Evolutionary conservation across 2,797 vertebrate species (phyloP).

Genomic region (Aulostomus chinensis): DNA sequence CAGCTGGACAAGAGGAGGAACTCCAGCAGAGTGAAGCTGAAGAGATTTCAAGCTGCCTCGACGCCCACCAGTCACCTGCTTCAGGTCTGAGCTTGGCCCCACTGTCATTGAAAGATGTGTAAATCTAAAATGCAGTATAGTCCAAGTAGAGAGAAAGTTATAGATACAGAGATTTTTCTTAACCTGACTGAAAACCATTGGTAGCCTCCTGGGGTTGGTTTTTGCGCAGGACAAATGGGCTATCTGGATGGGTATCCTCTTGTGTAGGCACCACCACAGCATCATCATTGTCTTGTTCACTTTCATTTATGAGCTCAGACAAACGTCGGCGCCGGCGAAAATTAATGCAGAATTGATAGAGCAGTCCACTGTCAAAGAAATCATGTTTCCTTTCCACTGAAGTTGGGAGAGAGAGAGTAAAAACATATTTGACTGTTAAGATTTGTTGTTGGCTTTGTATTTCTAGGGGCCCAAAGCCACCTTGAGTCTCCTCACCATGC

Average conservation of each 20-base stretch:
- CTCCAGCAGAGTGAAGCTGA: slow-evolving; percentile 39
- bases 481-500: slow-evolving; percentile 79
- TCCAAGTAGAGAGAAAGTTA: background rate
- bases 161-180: slow-evolving; percentile 4
- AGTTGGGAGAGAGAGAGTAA: background rate
- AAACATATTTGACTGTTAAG: too few species aligned
- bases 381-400: slow-evolving; percentile 82
- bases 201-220: slow-evolving; percentile 62
- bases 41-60: slow-evolving; percentile 60
- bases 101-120: slow-evolving; percentile 51
- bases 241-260: slow-evolving; percentile 78
- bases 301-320: slow-evolving; percentile 82
- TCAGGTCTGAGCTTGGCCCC: slow-evolving; percentile 76
- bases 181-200: slow-evolving; percentile 84
- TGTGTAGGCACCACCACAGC: slow-evolving; percentile 28
- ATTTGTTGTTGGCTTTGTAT: too few species aligned
- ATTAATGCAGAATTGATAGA: slow-evolving; percentile 90
- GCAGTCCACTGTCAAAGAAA: slow-evolving; percentile 86
- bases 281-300: slow-evolving; percentile 47
- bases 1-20: slow-evolving; percentile 55
- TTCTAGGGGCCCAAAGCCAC: too few species aligned
- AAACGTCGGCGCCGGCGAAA: slow-evolving; percentile 82
- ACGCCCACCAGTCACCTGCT: slow-evolving; percentile 33
- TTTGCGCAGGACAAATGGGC: slow-evolving; percentile 83
- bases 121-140: background rate